Evolutionary conservation across 2,888 invertebrate genomes (phyloP), one percentile per base, ranked within the genome.

Genomic region (Linyphia triangularis): DNA sequence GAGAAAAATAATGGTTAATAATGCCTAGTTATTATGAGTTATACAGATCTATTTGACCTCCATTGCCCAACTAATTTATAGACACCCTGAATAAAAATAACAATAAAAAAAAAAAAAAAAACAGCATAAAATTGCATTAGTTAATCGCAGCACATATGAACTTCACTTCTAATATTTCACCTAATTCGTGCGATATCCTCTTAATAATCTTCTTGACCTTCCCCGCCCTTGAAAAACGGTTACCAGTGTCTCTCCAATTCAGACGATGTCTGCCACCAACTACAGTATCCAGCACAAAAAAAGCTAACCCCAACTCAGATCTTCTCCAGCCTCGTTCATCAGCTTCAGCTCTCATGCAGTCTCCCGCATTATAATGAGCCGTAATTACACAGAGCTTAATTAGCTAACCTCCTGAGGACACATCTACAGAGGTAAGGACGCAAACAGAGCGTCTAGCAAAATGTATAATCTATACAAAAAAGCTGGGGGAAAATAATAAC

Each of bases 341-440:
- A 81, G 86, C 75, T 59, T 30, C 59, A 81, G 86, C 86, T 81
- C 82, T 77, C 75, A 82, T 88, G 88, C 77, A 82, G 75, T 88
- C 88, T 88, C 88, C 75, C 82, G 88, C 82, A 88, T 88, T 67
- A 59, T 88, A 83, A 88, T 88, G 88, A 83, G 70, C 22, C 75
- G 63, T 88, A 88, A 88, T 88, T 88, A 88, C 82, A 88, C 82
- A 30, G 69, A 83, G 83, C 77, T 88, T 88, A 88, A 88, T 88
- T 83, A 88, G 77, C 81, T 57, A 81, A 88, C 86, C 75, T 88
- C 86, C 81, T 40, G 81, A 24, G 86, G 86, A 86, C 73, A 79
- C 81, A 81, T 65, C 78, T 57, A 77, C 78, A 85, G 77, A 85
- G 37, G 28, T 72, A 77, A 59, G 77, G 85, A 85, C 78, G 75